Base-by-base conservation (phyloP, 2,888 invertebrate genomes). In the Aspidiotus rigidus region DNA sequence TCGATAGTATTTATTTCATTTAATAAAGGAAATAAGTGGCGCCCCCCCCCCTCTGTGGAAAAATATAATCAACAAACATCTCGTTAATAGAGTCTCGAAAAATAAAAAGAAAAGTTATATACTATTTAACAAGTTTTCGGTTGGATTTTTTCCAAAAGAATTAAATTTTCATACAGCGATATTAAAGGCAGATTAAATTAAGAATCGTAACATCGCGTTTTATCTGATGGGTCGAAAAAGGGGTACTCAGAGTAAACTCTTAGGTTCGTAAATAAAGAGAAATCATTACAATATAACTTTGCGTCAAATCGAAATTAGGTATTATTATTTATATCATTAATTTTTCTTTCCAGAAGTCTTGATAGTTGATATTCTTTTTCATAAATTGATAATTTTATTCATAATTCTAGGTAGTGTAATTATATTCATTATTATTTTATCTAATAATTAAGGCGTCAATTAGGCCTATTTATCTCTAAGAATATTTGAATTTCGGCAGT, bases 161-260 rank as follows among this genome's bases (percentile, higher is more conserved):
- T 64, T 64, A 64, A 56, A 64, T 64, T 64, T 64, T 64, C 64
- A 64, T 64, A 57, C 64, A 56, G 64, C 64, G 42, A 64, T 64
- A 64, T 64, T 64, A 64, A 64, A 56, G 56, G 64, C 64, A 64
- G 64, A 64, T 64, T 64, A 64, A 64, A 64, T 64, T 64, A 64
- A 64, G 54, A 55, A 64, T 64, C 56, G 64, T 57, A 64, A 64
- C 64, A 64, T 64, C 64, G 57, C 56, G 56, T 64, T 64, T 57
- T 44, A 64, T 64, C 57, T 57, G 64, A 64, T 64, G 41, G 16
- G 39, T 17, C 64, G 49, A 49, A 28, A 28, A 53, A 64, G 57
- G 56, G 57, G 10, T 64, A n/a, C 56, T 40, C 17, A 64, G 57
- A 64, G 44, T 42, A 10, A 56, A 16, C n/a, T 10, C 7, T 13